Percentiles rank a stretch among this genome's conserved stretches.
phyloP scores from a whole-genome alignment of 2,797 vertebrate species.

The Chiropotes sagulatus region DNA sequence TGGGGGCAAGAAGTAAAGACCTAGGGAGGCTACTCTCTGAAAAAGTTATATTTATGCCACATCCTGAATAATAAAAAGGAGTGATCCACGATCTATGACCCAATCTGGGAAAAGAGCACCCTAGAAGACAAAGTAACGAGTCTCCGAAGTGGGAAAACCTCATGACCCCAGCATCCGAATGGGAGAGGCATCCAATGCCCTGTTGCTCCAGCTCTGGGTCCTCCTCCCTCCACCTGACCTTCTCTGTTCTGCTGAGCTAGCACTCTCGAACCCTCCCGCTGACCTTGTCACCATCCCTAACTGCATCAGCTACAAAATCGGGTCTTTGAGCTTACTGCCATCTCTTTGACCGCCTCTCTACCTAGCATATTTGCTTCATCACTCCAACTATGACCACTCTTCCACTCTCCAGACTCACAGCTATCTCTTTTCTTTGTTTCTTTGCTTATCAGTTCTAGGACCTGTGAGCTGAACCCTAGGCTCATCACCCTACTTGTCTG shows the following conservation, averaged over 20 bases:
- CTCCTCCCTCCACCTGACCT: background rate
- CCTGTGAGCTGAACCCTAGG: too few species aligned
- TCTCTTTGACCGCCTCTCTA: background rate
- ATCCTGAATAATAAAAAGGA: too few species aligned
- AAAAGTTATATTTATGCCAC: background rate
- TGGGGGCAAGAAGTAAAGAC: background rate
- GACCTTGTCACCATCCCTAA: too few species aligned
- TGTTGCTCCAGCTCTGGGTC: background rate
- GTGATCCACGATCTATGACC: background rate
- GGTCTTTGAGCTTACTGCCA: background rate
- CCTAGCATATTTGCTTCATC: background rate
- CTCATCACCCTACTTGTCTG: background rate
- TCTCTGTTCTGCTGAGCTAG: background rate
- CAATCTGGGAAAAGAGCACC: background rate
- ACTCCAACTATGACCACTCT: background rate
- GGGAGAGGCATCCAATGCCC: background rate
- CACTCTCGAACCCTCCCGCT: background rate
- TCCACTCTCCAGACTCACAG: background rate
- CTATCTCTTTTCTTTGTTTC: background rate
- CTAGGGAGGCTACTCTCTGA: background rate
- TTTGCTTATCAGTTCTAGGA: background rate
- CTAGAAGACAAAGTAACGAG: background rate
- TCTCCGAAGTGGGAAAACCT: background rate
- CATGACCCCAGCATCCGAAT: too few species aligned
- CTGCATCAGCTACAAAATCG: background rate